Base-by-base conservation (phyloP, 2,888 invertebrate species). In the Drosophila antonietae region DNA sequence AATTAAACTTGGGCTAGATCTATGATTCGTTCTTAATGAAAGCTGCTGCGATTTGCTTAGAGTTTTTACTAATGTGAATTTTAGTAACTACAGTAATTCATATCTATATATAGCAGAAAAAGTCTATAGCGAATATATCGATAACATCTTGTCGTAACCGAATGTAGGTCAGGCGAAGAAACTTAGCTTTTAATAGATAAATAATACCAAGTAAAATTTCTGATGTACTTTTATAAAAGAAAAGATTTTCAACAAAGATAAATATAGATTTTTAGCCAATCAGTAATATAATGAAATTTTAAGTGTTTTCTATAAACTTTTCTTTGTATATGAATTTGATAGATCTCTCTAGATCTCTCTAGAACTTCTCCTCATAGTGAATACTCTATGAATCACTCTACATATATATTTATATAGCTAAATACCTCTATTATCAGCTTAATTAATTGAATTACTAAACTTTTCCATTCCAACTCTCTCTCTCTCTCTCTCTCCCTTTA, bases 401-500 rank as follows among this genome's bases (percentile, higher is more conserved):
- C 8, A 23, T 15, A 28, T 9, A 37, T 37, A 35, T 35, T 35
- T 35, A 12, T 35, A 14, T 46, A 14, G 14, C 4, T 14, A 23
- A 15, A 23, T 28, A 23, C 14, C 5, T 46, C 12, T 23, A 23
- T 46, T 2, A 18, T 18, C 7, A 41, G 7, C n/a, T n/a, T 3
- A 33, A 33, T 15, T 39, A 15, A 46, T 46, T 14, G 3, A 15
- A 15, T 28, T 14, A 23, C 15, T 23, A 6, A 14, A 7, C 8
- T 28, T 8, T 41, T 3, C 14, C 37, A 37, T 37, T 14, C 5
- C 14, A 37, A n/a, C 14, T 8, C 8, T 12, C 39, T 20, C 1
- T 5, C 4, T 1, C 12, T 15, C 28, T 28, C 14, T 56, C 55
- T 56, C 64, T 88, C 92, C 65, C 61, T 63, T 1, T 76, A 97